phyloP scores from a whole-genome alignment of 2,797 vertebrate genomes.

The Babyrousa celebensis region DNA sequence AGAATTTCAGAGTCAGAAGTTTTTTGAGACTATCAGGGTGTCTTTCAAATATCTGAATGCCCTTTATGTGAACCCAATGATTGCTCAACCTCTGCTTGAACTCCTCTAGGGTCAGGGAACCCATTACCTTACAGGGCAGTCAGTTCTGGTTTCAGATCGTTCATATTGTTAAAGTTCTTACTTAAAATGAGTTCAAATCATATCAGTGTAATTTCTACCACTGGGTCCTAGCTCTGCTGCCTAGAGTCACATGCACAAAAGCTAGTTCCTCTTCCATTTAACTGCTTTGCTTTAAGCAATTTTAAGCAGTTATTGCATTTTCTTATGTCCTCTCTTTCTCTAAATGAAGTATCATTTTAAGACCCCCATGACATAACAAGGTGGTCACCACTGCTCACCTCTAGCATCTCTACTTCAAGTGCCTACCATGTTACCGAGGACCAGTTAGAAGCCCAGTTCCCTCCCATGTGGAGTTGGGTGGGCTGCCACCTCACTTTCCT shows the following conservation, averaged over 20 bases:
- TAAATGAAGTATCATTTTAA: not conserved
- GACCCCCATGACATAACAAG: not conserved
- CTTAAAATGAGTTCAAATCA: not conserved
- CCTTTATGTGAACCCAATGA: not conserved
- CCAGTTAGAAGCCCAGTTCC: not conserved
- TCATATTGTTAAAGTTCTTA: not conserved
- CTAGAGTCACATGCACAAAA: not conserved
- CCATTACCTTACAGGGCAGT: not conserved
- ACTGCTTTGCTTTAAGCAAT: not conserved
- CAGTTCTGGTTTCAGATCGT: not conserved
- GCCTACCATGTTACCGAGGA: not conserved
- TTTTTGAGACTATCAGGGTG: not conserved
- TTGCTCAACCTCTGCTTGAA: not conserved
- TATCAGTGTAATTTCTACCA: not conserved
- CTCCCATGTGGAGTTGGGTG: not conserved
- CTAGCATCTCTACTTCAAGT: not conserved
- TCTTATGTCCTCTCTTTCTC: not conserved
- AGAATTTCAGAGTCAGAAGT: not conserved
- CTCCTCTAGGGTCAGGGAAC: not conserved
- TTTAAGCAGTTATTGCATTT: not conserved
- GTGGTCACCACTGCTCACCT: too few relatives aligned
- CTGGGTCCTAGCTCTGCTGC: not conserved
- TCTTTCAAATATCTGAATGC: not conserved
- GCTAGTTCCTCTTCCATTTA: not conserved
- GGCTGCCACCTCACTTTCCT: not conserved